Base-by-base conservation (phyloP, 2,888 invertebrate species). In the Diarsia brunnea region DNA sequence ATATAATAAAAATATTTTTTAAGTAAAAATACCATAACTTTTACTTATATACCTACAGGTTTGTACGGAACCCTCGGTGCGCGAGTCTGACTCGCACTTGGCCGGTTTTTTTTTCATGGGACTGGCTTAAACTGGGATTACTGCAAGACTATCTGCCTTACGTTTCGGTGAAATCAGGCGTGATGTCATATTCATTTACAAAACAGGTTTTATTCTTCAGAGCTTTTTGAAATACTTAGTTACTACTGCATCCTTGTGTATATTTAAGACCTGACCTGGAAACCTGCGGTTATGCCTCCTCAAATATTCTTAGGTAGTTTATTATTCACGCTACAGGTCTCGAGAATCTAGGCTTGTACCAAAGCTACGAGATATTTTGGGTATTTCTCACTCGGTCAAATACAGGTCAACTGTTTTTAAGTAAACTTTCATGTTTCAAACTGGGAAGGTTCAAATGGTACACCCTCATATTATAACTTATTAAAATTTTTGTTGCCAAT, bases 291-390 rank as follows among this genome's bases (percentile, higher is more conserved):
- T 19, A n/a, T 4, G 10, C 43, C 27, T 61, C 7, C 27, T 74
- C 10, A 47, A 58, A 47, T 24, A 47, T 74, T 53, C 24, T 5
- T 7, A 49, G 24, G 8, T 58, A 38, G 8, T 58, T 75, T 38
- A 75, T 61, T 78, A 76, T 78, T 38, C 27, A 76, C 4, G 45
- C 10, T 27, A 19, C 61, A 7, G 61, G 51, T 76, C 61, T 78
- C 76, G 51, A 47, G 14, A 47, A 78, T 16, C 14, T 21, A 12
- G 69, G 70, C 14, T 51, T 4, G 10, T 7, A 64, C 38, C 31
- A 51, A 21, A 27, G 14, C 12, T 45, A 14, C 12, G 45, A 4
- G 12, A 61, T 61, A 69, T 45, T 38, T 43, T 47, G 12, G 24
- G 16, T 21, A 12, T 65, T 19, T 19, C 16, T 16, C n/a, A n/a